These are phyloP conservation scores for Tiliacea citrago DNA, from an alignment of 2,888 invertebrate genomes.

Conservation along the genomic window DNA sequence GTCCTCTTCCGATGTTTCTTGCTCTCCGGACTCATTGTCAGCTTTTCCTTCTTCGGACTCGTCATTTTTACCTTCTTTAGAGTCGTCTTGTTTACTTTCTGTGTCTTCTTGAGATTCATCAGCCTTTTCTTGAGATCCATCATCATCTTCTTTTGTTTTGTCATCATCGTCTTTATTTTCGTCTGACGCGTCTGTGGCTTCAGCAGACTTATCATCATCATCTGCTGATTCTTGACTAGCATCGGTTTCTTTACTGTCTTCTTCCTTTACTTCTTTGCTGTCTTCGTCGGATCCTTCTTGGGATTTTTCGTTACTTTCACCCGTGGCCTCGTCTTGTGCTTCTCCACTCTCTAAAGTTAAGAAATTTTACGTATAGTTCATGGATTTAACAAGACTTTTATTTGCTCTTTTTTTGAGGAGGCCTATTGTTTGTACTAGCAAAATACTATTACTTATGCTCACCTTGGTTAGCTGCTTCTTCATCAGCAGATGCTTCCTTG, in stretches of 20 bases:
- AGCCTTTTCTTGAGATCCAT: conserved; percentile 86
- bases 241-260: conserved; percentile 71
- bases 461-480: conserved; percentile 86
- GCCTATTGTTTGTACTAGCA: neutral
- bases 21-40: conserved; percentile 78
- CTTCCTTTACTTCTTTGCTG: conserved; percentile 59
- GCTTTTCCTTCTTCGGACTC: conserved; percentile 74
- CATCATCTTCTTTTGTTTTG: conserved; percentile 80
- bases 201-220: conserved; percentile 75
- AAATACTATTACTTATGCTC: conserved; percentile 30
- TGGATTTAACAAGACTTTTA: neutral
- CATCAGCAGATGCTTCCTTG: conserved; percentile 87
- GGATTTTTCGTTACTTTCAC: conserved; percentile 72
- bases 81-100: conserved; percentile 66
- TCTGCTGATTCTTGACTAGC: conserved; percentile 74
- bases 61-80: conserved; percentile 67
- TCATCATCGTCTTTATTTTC: conserved; percentile 72
- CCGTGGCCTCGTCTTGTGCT: conserved; percentile 71
- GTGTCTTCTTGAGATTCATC: conserved; percentile 75
- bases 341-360: conserved; percentile 83
- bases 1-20: conserved; percentile 72
- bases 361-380: neutral
- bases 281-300: conserved; percentile 71
- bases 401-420: neutral
- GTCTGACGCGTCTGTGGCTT: conserved; percentile 70